Evolutionary conservation across 2,888 invertebrate genomes (phyloP).

Genomic region (Epistrophe eligans): DNA sequence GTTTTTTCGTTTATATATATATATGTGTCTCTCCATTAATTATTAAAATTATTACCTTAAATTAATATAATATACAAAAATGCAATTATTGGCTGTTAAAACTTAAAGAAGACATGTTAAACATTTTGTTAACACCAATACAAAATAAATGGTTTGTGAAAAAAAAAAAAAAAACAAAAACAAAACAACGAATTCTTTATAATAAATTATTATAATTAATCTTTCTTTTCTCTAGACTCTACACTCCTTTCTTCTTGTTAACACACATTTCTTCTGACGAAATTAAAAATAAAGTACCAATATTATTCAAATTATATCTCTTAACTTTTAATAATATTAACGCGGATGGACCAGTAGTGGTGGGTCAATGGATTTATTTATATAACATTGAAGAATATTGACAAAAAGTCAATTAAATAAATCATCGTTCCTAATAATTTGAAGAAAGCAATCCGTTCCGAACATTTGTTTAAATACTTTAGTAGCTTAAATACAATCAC

Average conservation of each 20-base stretch:
- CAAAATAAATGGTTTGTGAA: constrained; percentile 61
- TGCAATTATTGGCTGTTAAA: constrained; percentile 69
- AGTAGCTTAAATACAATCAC: too few relatives aligned
- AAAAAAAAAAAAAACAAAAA: constrained; percentile 54
- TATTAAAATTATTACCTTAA: constrained; percentile 4
- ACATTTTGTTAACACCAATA: constrained; percentile 24
- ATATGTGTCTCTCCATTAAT: constrained; percentile 37
- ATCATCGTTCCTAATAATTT: too few relatives aligned
- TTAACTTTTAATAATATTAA: neutral
- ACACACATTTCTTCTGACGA: constrained; percentile 23
- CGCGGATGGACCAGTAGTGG: neutral
- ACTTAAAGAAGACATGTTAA: constrained; percentile 37
- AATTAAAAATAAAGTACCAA: constrained; percentile 42
- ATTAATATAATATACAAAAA: constrained; percentile 26
- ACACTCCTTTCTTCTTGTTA: constrained; percentile 31
- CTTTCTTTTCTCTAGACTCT: constrained; percentile 38
- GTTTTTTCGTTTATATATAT: constrained; percentile 39
- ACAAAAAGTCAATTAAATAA: too few relatives aligned
- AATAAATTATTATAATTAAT: constrained; percentile 33
- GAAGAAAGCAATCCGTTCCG: too few relatives aligned
- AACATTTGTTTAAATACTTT: too few relatives aligned
- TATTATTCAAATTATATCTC: constrained; percentile 7
- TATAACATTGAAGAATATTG: too few relatives aligned
- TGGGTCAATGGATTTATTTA: too few relatives aligned
- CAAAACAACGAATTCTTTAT: constrained; percentile 72